These are phyloP conservation scores for Triplophysa yarkandensis DNA, from an alignment of 2,797 vertebrate species.

Conservation along the genomic window DNA sequence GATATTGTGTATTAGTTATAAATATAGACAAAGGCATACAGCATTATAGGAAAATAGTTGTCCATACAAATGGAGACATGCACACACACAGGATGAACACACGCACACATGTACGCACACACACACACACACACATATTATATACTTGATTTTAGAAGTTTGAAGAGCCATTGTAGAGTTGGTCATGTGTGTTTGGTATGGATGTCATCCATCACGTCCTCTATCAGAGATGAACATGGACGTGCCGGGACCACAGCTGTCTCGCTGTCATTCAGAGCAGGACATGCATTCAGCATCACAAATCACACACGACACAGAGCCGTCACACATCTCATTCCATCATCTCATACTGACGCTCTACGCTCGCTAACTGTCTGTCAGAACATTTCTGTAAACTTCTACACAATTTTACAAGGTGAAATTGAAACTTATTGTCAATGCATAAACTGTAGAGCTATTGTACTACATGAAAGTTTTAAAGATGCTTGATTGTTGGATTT, in stretches of 20 bases:
- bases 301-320: conserved; percentile 38
- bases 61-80: too few relatives aligned
- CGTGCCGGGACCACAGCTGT: conserved; percentile 19
- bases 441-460: neutral
- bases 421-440: neutral
- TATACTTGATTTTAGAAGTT: too few relatives aligned
- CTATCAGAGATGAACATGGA: conserved; percentile 23
- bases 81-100: too few relatives aligned
- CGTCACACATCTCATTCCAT: conserved; percentile 31
- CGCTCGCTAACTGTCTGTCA: neutral
- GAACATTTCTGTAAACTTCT: neutral
- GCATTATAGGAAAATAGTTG: too few relatives aligned
- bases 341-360: neutral
- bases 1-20: neutral
- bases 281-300: conserved; percentile 37
- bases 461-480: too few relatives aligned
- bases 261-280: conserved; percentile 28
- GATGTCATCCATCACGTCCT: neutral
- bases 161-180: neutral
- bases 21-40: neutral
- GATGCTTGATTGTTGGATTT: neutral
- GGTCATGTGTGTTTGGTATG: conserved; percentile 10
- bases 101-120: too few relatives aligned
- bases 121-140: too few relatives aligned
- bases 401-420: neutral